Conservation (phyloP, 1,140 invertebrate species). For the Drosophila serrata region DNA sequence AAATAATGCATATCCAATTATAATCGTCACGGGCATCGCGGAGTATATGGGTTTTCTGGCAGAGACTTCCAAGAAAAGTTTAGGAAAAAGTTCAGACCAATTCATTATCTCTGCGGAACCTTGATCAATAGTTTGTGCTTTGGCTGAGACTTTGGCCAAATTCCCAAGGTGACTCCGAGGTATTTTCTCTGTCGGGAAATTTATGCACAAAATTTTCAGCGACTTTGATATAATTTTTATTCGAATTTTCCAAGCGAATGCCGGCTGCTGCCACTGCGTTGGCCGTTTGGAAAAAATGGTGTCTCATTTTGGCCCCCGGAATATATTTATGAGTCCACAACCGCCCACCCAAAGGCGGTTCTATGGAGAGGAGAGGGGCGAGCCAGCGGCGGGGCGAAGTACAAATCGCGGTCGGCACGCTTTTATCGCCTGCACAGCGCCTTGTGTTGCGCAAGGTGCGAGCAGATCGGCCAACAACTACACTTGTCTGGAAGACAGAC, state of each 20-base stretch:
- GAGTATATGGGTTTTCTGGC: constrained; percentile 33
- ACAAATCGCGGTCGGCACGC: constrained; percentile 64
- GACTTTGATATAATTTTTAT: constrained; percentile 60
- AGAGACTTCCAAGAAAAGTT: background rate
- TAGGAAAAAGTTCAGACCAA: background rate
- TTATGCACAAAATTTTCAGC: constrained; percentile 4
- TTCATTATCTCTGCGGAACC: background rate
- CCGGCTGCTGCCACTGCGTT: constrained; percentile 28
- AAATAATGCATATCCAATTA: constrained; percentile 43
- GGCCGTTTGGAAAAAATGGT: constrained; percentile 16
- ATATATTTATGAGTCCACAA: constrained; percentile 50
- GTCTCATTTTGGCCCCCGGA: constrained; percentile 32
- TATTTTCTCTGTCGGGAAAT: constrained; percentile 37
- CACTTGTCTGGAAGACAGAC: constrained; percentile 55
- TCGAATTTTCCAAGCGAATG: constrained; percentile 27
- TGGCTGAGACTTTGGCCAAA: background rate
- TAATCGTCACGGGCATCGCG: constrained; percentile 1
- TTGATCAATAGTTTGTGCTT: background rate
- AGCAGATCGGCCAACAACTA: constrained; percentile 27
- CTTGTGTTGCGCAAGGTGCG: constrained; percentile 58
- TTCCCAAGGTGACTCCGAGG: constrained; percentile 36
- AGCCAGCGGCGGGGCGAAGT: constrained; percentile 26
- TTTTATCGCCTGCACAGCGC: constrained; percentile 50
- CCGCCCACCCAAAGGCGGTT: constrained; percentile 41
- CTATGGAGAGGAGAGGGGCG: constrained; percentile 9